Base-by-base conservation (phyloP, 2,888 invertebrate genomes). In the Suillia variegata region DNA sequence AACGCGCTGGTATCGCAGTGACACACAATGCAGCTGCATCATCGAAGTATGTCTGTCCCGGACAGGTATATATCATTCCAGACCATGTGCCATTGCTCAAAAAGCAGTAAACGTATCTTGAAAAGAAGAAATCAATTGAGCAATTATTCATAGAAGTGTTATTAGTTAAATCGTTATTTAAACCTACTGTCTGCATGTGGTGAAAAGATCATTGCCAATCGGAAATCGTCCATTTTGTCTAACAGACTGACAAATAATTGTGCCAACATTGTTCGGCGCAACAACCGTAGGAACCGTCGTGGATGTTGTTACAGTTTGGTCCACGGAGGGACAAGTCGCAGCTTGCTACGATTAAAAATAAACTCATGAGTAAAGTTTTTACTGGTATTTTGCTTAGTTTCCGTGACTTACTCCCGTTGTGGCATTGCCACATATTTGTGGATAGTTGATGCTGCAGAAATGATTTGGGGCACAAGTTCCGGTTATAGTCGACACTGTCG, bases 171-270 rank as follows among this genome's bases (percentile, higher is more conserved):
- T n/a, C n/a, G n/a, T n/a, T n/a, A 2, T 6, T 1, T 2, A 33
- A 15, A 64, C 70, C 63, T 48, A 75, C 74, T 69, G 67, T 21
- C n/a, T 65, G 62, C 74, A 75, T 2, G 67, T 68, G 51, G 62
- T 69, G 0, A 42, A 12, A 4, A 60, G 20, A 4, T 21, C 6
- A 0, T 21, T 57, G 20, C 75, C 74, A 42, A 67, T 65, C 18
- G 74, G 75, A 65, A 54, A 75, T n/a, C 69, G 64, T 13, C 74
- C 74, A 1, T 34, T 6, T 24, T 34, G 3, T n/a, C 49, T 31
- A 0, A 69, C 1, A 1, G 3, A 3, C 15, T 51, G 20, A 31
- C 75, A 75, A 10, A 10, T 10, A 10, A 10, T 10, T 26, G 26
- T 12, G 4, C 59, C 57, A 1, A 62, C 47, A 10, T 55, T 38